These are phyloP conservation scores for Eubasilissa splendida DNA, from an alignment of 2,888 invertebrate species.

Conservation along the genomic window DNA sequence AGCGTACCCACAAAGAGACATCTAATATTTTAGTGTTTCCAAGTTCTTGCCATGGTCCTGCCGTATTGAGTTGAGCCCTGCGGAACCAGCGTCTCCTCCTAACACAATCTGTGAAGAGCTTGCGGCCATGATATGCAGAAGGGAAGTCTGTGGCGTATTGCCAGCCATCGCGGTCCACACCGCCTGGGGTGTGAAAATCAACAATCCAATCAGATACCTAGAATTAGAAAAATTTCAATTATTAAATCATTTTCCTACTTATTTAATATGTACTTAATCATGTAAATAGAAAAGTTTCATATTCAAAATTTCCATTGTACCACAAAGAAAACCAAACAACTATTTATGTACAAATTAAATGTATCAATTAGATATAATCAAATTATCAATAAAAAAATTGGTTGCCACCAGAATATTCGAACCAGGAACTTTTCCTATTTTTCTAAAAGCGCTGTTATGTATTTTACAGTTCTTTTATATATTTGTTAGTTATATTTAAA, in stretches of 20 bases:
- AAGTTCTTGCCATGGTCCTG: slow-evolving; percentile 91
- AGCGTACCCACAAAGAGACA: slow-evolving; percentile 80
- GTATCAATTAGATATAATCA: too few species aligned
- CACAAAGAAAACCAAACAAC: too few species aligned
- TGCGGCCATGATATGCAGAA: slow-evolving; percentile 87
- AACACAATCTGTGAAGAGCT: slow-evolving; percentile 91
- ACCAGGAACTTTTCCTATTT: too few species aligned
- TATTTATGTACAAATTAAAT: too few species aligned
- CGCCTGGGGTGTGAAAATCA: slow-evolving; percentile 92
- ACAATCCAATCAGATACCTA: slow-evolving; percentile 91
- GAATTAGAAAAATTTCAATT: slow-evolving; percentile 28
- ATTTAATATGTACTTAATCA: too few species aligned
- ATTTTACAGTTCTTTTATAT: too few species aligned
- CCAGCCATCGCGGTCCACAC: slow-evolving; percentile 94
- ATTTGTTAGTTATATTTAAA: too few species aligned
- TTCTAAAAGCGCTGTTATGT: too few species aligned
- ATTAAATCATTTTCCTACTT: background rate
- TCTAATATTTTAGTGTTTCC: slow-evolving; percentile 90
- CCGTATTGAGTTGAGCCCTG: slow-evolving; percentile 85
- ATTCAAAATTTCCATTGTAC: too few species aligned
- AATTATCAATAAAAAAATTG: too few species aligned
- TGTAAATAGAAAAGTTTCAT: too few species aligned
- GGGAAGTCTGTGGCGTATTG: slow-evolving; percentile 96
- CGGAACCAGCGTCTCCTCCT: slow-evolving; percentile 88
- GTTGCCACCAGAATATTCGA: too few species aligned